Percentiles rank a stretch among this genome's conserved stretches.
phyloP scores from a whole-genome alignment of 2,888 invertebrate species.

The Tanypteryx hageni region DNA sequence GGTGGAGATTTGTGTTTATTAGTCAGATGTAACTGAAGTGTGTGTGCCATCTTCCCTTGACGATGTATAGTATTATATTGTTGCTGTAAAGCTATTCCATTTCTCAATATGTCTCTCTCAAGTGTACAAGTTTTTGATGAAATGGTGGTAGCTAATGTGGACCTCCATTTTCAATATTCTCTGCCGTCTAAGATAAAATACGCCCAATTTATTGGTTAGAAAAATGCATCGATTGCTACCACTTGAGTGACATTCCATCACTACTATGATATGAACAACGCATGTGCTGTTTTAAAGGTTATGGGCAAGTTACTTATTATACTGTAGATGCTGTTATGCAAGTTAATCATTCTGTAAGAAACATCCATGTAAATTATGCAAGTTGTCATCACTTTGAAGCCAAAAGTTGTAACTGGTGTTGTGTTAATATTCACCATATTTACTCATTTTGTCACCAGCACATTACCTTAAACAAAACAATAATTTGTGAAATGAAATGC shows the following conservation, averaged over 20 bases:
- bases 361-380: constrained; percentile 28
- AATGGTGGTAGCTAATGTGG: constrained; percentile 4
- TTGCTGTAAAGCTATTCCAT: constrained; percentile 33
- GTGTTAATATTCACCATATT: constrained; percentile 21
- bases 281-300: constrained; percentile 5
- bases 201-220: constrained; percentile 48
- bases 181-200: constrained; percentile 51
- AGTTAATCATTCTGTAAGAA: constrained; percentile 27
- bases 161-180: constrained; percentile 27
- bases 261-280: neutral
- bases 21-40: constrained; percentile 20
- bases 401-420: constrained; percentile 50
- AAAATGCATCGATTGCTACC: constrained; percentile 10
- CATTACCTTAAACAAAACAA: constrained; percentile 11
- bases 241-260: constrained; percentile 54
- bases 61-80: constrained; percentile 57
- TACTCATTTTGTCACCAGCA: constrained; percentile 54
- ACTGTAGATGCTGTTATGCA: constrained; percentile 51
- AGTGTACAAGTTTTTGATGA: constrained; percentile 52
- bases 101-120: constrained; percentile 42
- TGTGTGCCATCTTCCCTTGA: constrained; percentile 52
- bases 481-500: constrained; percentile 50
- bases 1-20: neutral
- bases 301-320: constrained; percentile 40
- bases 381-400: neutral